These are phyloP conservation scores for Chaetophractus vellerosus DNA, from an alignment of 2,797 vertebrate genomes.

Conservation along the genomic window DNA sequence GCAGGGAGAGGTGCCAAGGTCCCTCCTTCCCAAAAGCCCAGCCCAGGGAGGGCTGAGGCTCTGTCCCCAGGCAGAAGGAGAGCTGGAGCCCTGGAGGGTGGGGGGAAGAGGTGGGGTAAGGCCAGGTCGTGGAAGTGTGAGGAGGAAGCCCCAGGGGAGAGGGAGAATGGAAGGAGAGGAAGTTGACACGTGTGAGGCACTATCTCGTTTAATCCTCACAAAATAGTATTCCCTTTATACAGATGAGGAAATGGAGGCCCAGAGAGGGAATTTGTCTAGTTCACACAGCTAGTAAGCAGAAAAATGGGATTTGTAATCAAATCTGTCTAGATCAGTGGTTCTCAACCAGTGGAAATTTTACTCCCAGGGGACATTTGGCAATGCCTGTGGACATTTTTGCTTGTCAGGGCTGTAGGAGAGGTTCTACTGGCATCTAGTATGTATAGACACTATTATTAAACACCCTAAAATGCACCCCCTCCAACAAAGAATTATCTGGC, in stretches of 20 bases:
- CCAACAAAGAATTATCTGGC: neutral
- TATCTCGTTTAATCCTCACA: neutral
- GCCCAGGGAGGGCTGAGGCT: neutral
- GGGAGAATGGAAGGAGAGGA: neutral
- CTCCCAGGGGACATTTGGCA: neutral
- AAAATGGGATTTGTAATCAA: conserved; percentile 9
- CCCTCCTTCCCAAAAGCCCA: neutral
- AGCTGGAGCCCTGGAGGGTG: neutral
- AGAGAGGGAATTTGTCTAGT: neutral
- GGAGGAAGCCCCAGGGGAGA: neutral
- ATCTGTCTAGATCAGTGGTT: neutral
- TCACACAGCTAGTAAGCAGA: neutral
- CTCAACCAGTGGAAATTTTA: conserved; percentile 1
- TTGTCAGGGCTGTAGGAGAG: neutral
- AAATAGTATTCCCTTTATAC: neutral
- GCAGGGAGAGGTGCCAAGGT: neutral
- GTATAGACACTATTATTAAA: neutral
- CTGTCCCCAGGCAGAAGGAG: neutral
- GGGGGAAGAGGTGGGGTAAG: accelerated
- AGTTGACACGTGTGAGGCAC: neutral
- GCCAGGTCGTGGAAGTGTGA: neutral
- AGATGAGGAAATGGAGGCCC: neutral
- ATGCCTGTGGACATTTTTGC: neutral
- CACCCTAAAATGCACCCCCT: neutral
- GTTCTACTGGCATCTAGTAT: conserved; percentile 67